Evolutionary conservation across 64 coral and sea anemone genomes (phyloP).

Genomic region (Cladopsammia gracilis): DNA sequence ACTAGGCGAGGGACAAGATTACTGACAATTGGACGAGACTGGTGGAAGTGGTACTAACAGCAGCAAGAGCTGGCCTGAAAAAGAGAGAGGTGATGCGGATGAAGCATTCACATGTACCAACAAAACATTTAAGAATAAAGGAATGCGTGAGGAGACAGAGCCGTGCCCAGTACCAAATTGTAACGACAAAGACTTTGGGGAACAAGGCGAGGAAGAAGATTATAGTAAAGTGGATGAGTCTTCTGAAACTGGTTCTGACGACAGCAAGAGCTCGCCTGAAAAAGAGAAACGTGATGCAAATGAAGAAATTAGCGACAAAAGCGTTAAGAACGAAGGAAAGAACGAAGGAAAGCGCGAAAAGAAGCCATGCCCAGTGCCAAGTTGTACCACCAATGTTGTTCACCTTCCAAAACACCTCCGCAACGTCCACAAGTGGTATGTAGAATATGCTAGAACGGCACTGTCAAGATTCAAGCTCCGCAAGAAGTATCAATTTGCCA

Average conservation of each 20-base stretch:
- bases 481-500: constrained; percentile 15
- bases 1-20: neutral
- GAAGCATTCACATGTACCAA: too few species aligned
- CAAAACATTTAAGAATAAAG: too few species aligned
- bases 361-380: constrained; percentile 50
- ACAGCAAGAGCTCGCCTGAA: neutral
- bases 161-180: too few species aligned
- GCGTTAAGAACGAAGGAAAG: neutral
- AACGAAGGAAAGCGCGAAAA: constrained; percentile 47
- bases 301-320: neutral
- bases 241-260: neutral
- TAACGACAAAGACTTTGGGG: neutral
- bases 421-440: constrained; percentile 69
- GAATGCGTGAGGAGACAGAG: too few species aligned
- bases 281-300: neutral
- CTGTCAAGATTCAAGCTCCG: neutral
- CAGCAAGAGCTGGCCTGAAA: neutral
- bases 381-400: constrained; percentile 57
- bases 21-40: neutral
- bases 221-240: neutral
- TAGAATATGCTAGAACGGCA: constrained; percentile 47
- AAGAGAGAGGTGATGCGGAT: neutral
- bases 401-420: constrained; percentile 73
- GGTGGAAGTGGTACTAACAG: neutral
- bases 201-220: neutral